A percentile compares a stretch with the other conserved stretches of the same genome.
Conservation (phyloP, 2,113 vertebrate species). For the Pithys albifrons region DNA sequence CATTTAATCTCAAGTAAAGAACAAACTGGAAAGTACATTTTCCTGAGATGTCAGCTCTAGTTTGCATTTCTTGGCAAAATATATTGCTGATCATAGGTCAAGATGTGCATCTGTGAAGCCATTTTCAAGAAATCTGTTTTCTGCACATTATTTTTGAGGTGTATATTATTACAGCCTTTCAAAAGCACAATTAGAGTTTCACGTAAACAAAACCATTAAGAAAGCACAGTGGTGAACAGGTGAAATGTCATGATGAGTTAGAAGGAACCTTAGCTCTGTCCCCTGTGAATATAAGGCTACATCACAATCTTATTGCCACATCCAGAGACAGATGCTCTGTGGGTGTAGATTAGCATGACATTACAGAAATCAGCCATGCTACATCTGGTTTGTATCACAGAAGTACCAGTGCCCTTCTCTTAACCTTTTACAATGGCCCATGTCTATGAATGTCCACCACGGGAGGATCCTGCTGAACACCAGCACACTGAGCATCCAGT, state of each 20-base stretch:
- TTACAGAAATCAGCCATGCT: neutral
- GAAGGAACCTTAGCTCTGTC: neutral
- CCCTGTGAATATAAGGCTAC: neutral
- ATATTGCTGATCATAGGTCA: neutral
- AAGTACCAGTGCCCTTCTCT: neutral
- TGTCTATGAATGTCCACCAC: fast-evolving
- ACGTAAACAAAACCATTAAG: neutral
- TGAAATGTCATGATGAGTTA: neutral
- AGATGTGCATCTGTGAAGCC: neutral
- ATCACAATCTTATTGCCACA: neutral
- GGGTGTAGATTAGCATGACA: neutral
- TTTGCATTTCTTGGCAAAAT: neutral
- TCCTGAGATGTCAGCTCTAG: neutral
- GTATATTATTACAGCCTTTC: neutral
- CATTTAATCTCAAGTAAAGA: neutral
- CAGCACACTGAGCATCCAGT: neutral
- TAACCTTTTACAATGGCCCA: neutral
- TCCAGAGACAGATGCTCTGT: neutral
- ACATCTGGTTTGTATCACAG: neutral
- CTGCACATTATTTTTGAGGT: neutral
- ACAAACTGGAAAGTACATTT: neutral
- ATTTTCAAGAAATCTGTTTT: neutral
- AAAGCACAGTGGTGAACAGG: neutral
- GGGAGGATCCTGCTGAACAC: neutral
- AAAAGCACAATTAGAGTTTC: neutral